phyloP scores from a whole-genome alignment of 92 coral and sea anemone genomes.

The Scolanthus callimorphus region DNA sequence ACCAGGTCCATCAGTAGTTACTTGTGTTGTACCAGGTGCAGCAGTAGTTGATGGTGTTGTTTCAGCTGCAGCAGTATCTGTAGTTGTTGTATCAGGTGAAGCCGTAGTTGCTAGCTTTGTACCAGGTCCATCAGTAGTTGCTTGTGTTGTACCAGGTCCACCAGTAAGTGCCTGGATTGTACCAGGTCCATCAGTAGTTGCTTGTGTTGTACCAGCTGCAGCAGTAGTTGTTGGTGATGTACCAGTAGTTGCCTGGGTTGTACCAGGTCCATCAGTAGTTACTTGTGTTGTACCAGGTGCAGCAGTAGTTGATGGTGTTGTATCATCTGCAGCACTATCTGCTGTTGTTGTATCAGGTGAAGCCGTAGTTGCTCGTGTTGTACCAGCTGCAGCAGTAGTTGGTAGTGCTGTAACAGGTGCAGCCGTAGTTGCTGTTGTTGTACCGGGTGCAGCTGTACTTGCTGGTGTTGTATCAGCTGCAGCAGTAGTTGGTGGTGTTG shows the following conservation, averaged over 20 bases:
- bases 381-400: too few species aligned
- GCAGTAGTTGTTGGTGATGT: background rate
- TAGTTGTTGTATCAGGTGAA: background rate
- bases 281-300: background rate
- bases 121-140: background rate
- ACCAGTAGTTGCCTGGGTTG: background rate
- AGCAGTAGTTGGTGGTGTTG: background rate
- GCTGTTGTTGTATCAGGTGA: too few species aligned
- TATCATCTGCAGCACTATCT: background rate
- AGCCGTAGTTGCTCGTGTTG: too few species aligned
- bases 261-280: constrained; percentile 3
- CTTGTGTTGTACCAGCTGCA: background rate
- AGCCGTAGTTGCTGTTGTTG: background rate
- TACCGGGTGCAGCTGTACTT: background rate
- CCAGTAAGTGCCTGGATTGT: background rate
- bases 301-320: constrained; percentile 5
- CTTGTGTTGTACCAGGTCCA: background rate
- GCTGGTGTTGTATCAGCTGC: background rate
- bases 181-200: background rate
- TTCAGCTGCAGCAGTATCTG: background rate
- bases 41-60: background rate
- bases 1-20: background rate
- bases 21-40: background rate
- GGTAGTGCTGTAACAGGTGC: background rate
- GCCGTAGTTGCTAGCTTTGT: background rate